phyloP scores from a whole-genome alignment of 2,113 vertebrate genomes.

The Cettia cetti region DNA sequence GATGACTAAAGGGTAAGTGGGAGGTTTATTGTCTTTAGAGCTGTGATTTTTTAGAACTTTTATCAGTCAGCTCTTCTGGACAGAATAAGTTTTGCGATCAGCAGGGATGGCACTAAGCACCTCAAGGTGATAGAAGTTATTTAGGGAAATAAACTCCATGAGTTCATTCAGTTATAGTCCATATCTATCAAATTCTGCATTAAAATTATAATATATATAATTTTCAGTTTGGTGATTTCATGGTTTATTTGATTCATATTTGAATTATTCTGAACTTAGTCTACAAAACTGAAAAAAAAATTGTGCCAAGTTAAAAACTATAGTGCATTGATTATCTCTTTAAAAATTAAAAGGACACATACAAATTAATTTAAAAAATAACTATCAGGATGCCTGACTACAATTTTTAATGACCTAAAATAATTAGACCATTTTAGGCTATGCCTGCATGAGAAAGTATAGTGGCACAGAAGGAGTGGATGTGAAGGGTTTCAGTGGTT shows the following conservation, averaged over 20 bases:
- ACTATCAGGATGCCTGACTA: not conserved
- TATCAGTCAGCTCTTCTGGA: not conserved
- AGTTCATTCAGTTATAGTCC: not conserved
- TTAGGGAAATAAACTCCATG: not conserved
- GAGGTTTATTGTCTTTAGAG: not conserved
- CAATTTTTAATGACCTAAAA: not conserved
- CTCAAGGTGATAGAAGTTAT: not conserved
- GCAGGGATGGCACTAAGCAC: not conserved
- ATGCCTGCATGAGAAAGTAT: not conserved
- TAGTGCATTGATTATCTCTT: not conserved
- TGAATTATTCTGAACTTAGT: not conserved
- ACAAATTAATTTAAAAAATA: not conserved
- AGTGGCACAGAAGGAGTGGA: not conserved
- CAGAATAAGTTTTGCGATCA: not conserved
- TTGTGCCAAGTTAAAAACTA: not conserved
- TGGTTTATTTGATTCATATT: not conserved
- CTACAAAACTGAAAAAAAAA: not conserved
- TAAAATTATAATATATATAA: not conserved
- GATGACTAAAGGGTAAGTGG: not conserved
- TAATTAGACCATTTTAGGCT: not conserved
- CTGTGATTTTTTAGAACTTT: not conserved
- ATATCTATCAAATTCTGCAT: not conserved
- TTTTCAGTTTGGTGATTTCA: not conserved
- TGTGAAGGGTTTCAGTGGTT: not conserved
- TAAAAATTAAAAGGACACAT: not conserved